phyloP scores from a whole-genome alignment of 2,797 vertebrate species.

The Myripristis murdjan region DNA sequence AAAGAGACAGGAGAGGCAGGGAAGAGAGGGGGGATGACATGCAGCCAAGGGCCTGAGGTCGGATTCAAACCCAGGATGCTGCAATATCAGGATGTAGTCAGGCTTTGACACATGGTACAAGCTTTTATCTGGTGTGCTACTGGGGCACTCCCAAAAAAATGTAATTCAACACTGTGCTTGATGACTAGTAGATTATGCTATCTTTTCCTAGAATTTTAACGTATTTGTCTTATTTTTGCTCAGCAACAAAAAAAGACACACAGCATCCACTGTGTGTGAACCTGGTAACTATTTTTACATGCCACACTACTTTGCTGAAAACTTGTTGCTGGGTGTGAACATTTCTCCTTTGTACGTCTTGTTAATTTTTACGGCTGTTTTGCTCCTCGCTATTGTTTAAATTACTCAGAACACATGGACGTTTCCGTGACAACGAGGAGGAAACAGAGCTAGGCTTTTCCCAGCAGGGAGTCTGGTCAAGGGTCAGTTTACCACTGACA shows the following conservation, averaged over 20 bases:
- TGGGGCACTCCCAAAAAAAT: too few species aligned
- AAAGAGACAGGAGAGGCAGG: too few species aligned
- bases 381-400: constrained; percentile 62
- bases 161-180: too few species aligned
- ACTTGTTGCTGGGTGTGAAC: constrained; percentile 44
- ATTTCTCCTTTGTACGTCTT: constrained; percentile 45
- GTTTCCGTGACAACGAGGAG: constrained; percentile 80
- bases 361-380: constrained; percentile 30
- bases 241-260: neutral
- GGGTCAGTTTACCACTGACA: constrained; percentile 52
- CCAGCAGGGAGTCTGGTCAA: constrained; percentile 66
- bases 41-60: too few species aligned
- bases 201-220: too few species aligned
- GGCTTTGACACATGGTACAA: too few species aligned
- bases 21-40: too few species aligned
- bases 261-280: neutral
- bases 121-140: too few species aligned
- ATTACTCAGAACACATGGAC: constrained; percentile 47
- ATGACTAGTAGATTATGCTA: too few species aligned
- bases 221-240: neutral
- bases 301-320: constrained; percentile 29
- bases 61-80: too few species aligned
- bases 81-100: too few species aligned
- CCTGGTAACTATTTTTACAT: neutral
- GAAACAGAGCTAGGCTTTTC: constrained; percentile 75